Evolutionary conservation across 2,888 invertebrate species (phyloP).

Genomic region (Siphonodentalium dalli): DNA sequence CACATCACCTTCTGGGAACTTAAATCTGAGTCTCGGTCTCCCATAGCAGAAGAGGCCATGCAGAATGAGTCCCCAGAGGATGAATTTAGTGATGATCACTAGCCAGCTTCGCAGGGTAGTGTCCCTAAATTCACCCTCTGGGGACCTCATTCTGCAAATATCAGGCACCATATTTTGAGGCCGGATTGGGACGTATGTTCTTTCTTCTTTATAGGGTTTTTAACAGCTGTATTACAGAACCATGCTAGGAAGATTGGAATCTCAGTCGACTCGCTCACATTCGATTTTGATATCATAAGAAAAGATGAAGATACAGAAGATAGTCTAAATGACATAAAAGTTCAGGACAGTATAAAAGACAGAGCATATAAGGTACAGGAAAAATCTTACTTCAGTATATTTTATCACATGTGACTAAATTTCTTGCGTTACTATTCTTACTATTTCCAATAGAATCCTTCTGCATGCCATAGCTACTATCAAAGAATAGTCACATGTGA

Average conservation of each 20-base stretch:
- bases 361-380: conserved; percentile 46
- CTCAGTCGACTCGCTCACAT: conserved; percentile 62
- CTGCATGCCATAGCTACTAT: conserved; percentile 2
- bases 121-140: too few species aligned
- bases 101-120: too few species aligned
- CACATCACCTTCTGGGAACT: too few species aligned
- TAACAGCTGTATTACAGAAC: conserved; percentile 64
- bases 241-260: conserved; percentile 61
- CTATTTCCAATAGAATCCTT: neutral
- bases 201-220: conserved; percentile 50
- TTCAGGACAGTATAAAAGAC: conserved; percentile 39
- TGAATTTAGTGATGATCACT: neutral
- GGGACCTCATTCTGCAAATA: too few species aligned
- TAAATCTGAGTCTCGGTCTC: too few species aligned
- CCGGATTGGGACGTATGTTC: too few species aligned
- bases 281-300: conserved; percentile 50
- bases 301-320: conserved; percentile 35
- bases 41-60: too few species aligned
- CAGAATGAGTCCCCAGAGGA: too few species aligned
- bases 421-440: neutral
- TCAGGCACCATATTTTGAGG: too few species aligned
- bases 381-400: neutral
- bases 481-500: too few species aligned
- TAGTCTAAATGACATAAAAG: conserved; percentile 39
- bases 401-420: neutral